phyloP scores from a whole-genome alignment of 2,888 invertebrate species.

The Entomobrya multifasciata region DNA sequence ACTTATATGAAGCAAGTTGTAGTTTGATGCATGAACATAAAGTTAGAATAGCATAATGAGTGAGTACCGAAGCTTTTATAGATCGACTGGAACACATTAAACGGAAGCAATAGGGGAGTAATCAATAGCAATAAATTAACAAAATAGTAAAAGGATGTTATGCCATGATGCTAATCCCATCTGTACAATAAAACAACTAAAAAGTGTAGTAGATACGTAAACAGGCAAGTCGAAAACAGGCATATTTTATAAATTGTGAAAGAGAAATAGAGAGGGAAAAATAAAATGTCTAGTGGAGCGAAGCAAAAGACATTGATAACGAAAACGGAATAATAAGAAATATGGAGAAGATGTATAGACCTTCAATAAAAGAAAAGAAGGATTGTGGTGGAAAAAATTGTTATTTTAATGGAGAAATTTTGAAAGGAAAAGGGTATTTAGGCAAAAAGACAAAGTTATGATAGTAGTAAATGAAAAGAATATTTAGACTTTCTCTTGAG shows the following conservation, averaged over 20 bases:
- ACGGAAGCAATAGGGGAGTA: constrained; percentile 56
- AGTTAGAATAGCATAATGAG: too few relatives aligned
- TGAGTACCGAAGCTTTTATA: too few relatives aligned
- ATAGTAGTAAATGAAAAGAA: not conserved
- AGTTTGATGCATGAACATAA: too few relatives aligned
- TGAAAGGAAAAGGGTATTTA: not conserved
- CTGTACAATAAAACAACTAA: not conserved
- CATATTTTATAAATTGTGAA: not conserved
- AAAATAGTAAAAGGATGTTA: constrained; percentile 9
- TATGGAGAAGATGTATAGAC: too few relatives aligned
- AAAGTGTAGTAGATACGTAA: not conserved
- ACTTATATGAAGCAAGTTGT: too few relatives aligned
- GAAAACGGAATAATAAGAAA: not conserved
- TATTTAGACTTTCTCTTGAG: not conserved
- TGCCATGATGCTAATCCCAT: constrained; percentile 2
- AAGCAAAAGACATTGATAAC: constrained; percentile 53
- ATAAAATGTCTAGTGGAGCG: constrained; percentile 38
- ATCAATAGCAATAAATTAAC: constrained; percentile 71
- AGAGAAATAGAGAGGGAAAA: not conserved
- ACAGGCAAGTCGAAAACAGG: not conserved
- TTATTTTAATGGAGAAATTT: not conserved
- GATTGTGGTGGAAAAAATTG: constrained; percentile 15
- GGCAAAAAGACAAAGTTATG: not conserved
- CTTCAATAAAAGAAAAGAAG: not conserved
- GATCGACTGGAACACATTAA: constrained; percentile 48